Evolutionary conservation across 2,113 vertebrate genomes (phyloP), one percentile per base, ranked within the genome.

Genomic region (Ginglymostoma cirratum): DNA sequence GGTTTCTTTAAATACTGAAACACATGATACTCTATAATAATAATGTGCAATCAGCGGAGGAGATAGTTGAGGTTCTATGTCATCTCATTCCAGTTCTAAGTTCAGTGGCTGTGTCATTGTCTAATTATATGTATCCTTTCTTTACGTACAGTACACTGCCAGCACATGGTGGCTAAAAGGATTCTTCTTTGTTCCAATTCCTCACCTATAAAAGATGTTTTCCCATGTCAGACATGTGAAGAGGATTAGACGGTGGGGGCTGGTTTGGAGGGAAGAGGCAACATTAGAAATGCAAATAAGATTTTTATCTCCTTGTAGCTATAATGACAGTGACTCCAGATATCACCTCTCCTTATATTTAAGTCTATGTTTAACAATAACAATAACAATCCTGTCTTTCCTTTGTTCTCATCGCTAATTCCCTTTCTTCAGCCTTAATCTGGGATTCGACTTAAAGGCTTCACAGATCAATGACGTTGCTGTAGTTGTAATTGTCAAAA

Each of bases 101-200:
- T 95, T 72, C 45, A 72, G 69, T 17, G 42, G 67, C 30, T 72
- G 45, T 95, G 23, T 95, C 42, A 42, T 52, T 48, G 6, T 34
- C 93, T 95, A 95, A 95, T 72, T 95, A 30, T 52, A 27, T 52
- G 45, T 72, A 95, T 72, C n/a, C 19, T 70, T 94, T 94, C 38
- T 48, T 90, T 52, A 48, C 67, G 6, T 48, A 45, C 30, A 42
- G 4, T 95, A 48, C 72, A 30, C n/a, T 72, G 23, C 38, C 5
- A 69, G n/a, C 6, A 10, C n/a, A 38, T 72, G 23, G 23, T 7
- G 48, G 0, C n/a, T 70, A 70, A 67, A 94, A 69, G 23, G 38
- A 10, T 38, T 34, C 34, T 38, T 61, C 92, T 21, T 21, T 94
- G 19, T 94, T 67, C 67, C 12, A 95, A 45, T 48, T 93, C 90